Percentiles rank a stretch among this genome's conserved stretches.
Conservation (phyloP, 2,113 vertebrate genomes). For the Psephotus haematonotus region DNA sequence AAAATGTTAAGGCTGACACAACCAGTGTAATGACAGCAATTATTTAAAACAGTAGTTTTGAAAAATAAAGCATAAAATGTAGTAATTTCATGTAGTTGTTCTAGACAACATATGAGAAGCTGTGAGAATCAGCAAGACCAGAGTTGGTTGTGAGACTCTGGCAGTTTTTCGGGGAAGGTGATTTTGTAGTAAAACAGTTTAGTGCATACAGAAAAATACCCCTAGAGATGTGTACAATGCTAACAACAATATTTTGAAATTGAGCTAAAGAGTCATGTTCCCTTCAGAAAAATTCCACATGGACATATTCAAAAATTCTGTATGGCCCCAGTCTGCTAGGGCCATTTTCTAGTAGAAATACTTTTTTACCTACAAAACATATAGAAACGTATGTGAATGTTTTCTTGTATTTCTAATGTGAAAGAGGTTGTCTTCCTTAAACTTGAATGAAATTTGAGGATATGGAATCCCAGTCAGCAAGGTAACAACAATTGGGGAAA, state of each 20-base stretch:
- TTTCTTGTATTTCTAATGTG: not conserved
- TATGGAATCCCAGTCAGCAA: not conserved
- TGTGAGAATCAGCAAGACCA: not conserved
- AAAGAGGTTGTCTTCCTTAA: not conserved
- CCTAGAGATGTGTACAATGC: not conserved
- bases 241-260: constrained; percentile 40
- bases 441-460: not conserved
- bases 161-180: constrained; percentile 7
- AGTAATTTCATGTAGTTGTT: not conserved
- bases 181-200: not conserved
- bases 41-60: not conserved
- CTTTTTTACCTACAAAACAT: not conserved
- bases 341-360: constrained; percentile 1
- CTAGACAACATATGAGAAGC: not conserved
- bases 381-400: not conserved
- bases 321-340: not conserved
- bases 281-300: not conserved
- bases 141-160: not conserved
- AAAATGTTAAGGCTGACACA: not conserved
- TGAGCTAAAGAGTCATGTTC: not conserved
- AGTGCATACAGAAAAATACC: not conserved
- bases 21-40: not conserved
- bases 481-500: not conserved
- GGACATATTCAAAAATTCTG: not conserved
- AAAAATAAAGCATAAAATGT: not conserved